Percentiles rank a stretch among this genome's conserved stretches.
Evolutionary conservation across 2,797 vertebrate genomes (phyloP).

Genomic region (Sebastiscus tertius): DNA sequence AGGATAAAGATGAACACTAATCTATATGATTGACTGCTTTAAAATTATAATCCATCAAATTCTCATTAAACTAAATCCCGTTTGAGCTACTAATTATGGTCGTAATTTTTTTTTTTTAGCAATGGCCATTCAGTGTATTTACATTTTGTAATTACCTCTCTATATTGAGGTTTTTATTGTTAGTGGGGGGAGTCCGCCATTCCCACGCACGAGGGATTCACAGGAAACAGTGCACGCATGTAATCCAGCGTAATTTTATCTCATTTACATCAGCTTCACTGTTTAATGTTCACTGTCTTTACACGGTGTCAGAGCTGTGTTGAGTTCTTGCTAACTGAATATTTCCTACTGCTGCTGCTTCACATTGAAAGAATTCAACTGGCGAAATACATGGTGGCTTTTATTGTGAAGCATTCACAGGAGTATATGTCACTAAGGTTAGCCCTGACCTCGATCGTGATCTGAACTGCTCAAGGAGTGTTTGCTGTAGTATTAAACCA

Average conservation of each 20-base stretch:
- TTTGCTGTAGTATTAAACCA: not conserved
- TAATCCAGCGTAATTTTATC: not conserved
- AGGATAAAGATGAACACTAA: not conserved
- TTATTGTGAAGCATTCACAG: not conserved
- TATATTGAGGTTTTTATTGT: not conserved
- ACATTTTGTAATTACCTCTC: not conserved
- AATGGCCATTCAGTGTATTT: not conserved
- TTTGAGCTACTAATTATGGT: not conserved
- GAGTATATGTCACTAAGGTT: not conserved
- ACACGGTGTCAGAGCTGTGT: not conserved
- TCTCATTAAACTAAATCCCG: not conserved
- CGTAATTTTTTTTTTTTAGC: not conserved
- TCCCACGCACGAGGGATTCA: not conserved
- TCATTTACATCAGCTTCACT: not conserved
- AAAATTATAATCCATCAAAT: not conserved
- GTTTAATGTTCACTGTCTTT: not conserved
- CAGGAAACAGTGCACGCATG: not conserved
- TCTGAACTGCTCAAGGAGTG: not conserved
- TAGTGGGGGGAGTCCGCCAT: fast-evolving
- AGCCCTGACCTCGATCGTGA: not conserved
- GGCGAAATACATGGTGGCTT: not conserved
- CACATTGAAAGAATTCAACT: not conserved
- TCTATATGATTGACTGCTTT: not conserved
- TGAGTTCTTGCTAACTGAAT: not conserved
- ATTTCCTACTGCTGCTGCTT: not conserved